Evolutionary conservation across 2,888 invertebrate species (phyloP), one percentile per base, ranked within the genome.

Genomic region (Dolichomitus sp.): DNA sequence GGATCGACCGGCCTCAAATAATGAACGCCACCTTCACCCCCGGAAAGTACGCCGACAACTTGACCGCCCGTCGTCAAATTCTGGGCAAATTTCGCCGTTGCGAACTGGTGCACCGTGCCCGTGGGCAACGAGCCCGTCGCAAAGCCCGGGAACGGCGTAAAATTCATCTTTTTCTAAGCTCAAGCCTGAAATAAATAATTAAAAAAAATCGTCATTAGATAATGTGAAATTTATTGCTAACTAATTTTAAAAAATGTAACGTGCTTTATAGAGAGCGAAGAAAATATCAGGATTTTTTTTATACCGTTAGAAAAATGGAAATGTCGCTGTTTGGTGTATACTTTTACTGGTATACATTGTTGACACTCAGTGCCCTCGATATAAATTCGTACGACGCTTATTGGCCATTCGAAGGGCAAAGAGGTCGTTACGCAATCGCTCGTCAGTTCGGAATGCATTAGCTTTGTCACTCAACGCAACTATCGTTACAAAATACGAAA

Each of bases 1-100:
- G 95, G 94, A 88, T 96, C 96, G 57, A 96, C 93, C 0, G 96
- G 95, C 66, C 97, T 95, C 86, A 97, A 95, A 91, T 97, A 97
- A 92, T 97, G 97, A 57, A 97, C 95, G 5, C 96, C 96, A 40
- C 96, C 97, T 88, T 96, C 96, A 85, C 96, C 96, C 14, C 95
- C 95, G 73, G 96, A 95, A 11, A 97, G 94, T 87, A 97, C 95
- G 2, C 97, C 96, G 33, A 97, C 96, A 63, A 97, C 96, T 94
- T 96, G 96, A 74, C 96, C 96, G 79, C 96, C 94, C 5, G 96
- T 95, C 0, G 95, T 95, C 88, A 96, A 95, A 91, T 96, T 97
- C 92, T 97, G 97, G 66, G 97, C 95, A 82, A 96, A 95, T 92
- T 97, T 97, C 1, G 96, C 95, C 23, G 96, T 95, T 23, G 95